Conservation (phyloP, 1,140 invertebrate genomes). For the Helicoverpa zea region DNA sequence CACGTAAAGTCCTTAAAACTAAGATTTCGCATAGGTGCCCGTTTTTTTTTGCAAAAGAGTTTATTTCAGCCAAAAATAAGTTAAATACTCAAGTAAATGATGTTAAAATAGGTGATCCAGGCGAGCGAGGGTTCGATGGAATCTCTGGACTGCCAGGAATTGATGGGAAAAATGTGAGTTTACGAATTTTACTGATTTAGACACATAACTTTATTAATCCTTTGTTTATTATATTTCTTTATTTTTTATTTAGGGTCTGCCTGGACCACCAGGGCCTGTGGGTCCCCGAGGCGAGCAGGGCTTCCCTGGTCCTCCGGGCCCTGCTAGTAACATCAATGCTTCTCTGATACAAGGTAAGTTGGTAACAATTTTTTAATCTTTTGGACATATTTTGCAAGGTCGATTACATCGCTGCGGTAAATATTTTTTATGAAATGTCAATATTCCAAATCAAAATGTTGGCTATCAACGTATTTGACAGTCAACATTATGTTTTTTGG, state of each 20-base stretch:
- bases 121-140: constrained; percentile 71
- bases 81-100: no score
- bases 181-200: no score
- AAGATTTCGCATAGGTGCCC: no score
- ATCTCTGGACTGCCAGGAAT: constrained; percentile 67
- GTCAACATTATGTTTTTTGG: no score
- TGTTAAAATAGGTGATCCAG: constrained; percentile 52
- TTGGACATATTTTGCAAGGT: no score
- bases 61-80: neutral
- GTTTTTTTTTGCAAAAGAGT: neutral
- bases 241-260: constrained; percentile 60
- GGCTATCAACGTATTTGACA: neutral
- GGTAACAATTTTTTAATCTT: no score
- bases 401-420: no score
- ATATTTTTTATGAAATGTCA: no score
- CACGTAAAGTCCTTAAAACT: no score
- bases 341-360: constrained; percentile 63
- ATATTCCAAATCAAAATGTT: neutral
- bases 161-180: constrained; percentile 74
- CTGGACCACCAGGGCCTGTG: constrained; percentile 62
- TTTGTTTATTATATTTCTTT: no score
- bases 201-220: no score
- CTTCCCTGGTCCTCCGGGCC: constrained; percentile 63
- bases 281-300: constrained; percentile 66
- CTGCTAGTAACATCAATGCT: constrained; percentile 64